Evolutionary conservation across 2,888 invertebrate genomes (phyloP), one percentile per base, ranked within the genome.

Genomic region (Ochropacha duplaris): DNA sequence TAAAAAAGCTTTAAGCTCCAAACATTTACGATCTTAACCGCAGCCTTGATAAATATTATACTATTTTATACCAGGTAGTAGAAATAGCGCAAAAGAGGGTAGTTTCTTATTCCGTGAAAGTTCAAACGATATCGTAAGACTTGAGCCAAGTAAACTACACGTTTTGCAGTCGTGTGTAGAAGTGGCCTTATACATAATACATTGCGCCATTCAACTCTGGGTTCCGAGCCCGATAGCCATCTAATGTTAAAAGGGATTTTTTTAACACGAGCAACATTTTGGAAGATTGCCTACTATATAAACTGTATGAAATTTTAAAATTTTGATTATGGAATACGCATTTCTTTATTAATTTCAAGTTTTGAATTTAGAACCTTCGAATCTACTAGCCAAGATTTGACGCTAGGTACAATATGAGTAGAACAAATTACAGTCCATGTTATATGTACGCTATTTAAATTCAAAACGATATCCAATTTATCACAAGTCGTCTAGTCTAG

Each of bases 181-280:
- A 72, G 72, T 72, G 58, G 65, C 63, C 69, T 72, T 65, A 72
- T 72, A 72, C 72, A 72, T 72, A 72, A 72, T 72, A 72, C 67
- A 72, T 72, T 54, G 55, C 49, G 39, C 65, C 58, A 69, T 72
- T 71, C 63, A 62, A 61, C 67, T 65, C 36, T 56, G 60, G 61
- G 64, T 62, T 60, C 55, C 36, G 36, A 36, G 61, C 55, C 22
- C 61, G 65, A 70, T 59, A 60, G 64, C 50, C 54, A 56, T 44
- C 59, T 52, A 52, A 52, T 52, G 31, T 31, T 31, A 39, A 16
- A n/a, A 19, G 44, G 52, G 26, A 52, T 26, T 52, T 22, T 31
- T 52, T 52, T 22, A 31, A 28, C 19, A 34, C 44, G 19, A 31
- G 31, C 16, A 26, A 16, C 52, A 52, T 52, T n/a, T 52, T 52